Evolutionary conservation across 2,888 invertebrate genomes (phyloP).

Genomic region (Eutolmus rufibarbis): DNA sequence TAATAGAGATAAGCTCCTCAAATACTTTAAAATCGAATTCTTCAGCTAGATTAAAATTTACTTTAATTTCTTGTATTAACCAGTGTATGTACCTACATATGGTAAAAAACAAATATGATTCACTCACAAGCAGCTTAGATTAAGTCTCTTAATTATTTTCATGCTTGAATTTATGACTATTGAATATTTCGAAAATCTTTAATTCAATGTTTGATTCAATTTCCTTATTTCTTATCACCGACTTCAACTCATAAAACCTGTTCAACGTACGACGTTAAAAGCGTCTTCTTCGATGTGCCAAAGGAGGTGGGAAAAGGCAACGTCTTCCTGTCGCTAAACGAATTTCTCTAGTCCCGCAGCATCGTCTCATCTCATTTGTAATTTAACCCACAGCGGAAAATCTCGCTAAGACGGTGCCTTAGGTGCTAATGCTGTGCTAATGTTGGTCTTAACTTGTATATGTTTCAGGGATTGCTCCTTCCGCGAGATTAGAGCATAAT

Average conservation of each 20-base stretch:
- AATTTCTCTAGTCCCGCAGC: not conserved
- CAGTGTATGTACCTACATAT: too few species aligned
- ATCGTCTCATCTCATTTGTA: not conserved
- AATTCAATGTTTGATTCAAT: not conserved
- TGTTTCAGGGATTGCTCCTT: slow-evolving; percentile 25
- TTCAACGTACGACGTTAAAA: not conserved
- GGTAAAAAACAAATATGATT: not conserved
- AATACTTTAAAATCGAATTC: not conserved
- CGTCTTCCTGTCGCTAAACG: not conserved
- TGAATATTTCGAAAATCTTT: not conserved
- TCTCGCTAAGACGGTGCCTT: not conserved
- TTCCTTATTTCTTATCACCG: not conserved
- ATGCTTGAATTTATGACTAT: not conserved
- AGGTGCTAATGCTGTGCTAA: slow-evolving; percentile 24
- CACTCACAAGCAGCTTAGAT: not conserved
- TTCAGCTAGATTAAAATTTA: not conserved
- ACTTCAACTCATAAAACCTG: not conserved
- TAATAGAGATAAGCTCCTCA: too few species aligned
- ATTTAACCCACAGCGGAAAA: not conserved
- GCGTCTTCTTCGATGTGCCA: not conserved
- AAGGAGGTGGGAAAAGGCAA: not conserved
- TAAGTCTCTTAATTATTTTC: not conserved
- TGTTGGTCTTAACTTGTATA: slow-evolving; percentile 23
- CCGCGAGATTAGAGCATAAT: slow-evolving; percentile 22
- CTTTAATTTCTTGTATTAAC: not conserved